Conservation (phyloP, 2,113 vertebrate genomes). For the Gymnarchus niloticus region DNA sequence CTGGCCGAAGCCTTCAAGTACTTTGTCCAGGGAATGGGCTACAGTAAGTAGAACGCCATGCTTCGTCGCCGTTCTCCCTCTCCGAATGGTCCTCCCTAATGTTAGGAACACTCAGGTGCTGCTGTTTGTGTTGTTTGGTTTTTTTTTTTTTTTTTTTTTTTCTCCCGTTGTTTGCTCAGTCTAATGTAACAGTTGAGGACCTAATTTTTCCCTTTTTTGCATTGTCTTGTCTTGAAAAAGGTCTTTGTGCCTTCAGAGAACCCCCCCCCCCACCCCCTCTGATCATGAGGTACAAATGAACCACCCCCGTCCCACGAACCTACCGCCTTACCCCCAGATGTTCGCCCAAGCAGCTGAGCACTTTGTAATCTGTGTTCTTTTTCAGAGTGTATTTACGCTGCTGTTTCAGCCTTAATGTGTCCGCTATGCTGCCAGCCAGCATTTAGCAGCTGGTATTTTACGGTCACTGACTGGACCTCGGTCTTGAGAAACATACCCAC, state of each 20-base stretch:
- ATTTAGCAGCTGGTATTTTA: background rate
- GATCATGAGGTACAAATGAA: background rate
- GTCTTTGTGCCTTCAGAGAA: background rate
- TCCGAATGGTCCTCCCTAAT: background rate
- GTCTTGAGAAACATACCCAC: constrained; percentile 44
- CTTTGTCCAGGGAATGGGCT: constrained; percentile 75
- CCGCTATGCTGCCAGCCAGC: background rate
- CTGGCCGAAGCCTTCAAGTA: constrained; percentile 74
- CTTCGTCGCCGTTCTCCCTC: background rate
- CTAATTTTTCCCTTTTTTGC: constrained; percentile 28
- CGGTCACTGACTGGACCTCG: constrained; percentile 37
- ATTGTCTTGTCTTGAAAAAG: constrained; percentile 1
- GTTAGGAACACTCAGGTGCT: background rate
- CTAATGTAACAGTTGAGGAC: constrained; percentile 32
- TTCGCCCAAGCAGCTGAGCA: background rate
- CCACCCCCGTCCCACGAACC: background rate
- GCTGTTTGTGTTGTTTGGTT: background rate
- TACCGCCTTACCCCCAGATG: background rate
- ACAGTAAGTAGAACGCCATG: constrained; percentile 62
- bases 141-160: background rate
- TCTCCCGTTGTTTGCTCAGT: background rate
- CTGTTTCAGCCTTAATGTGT: background rate
- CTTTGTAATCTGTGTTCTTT: background rate
- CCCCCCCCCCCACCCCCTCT: background rate
- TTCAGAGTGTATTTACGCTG: background rate